Evolutionary conservation across 2,888 invertebrate genomes (phyloP).

Genomic region (Dynastes tityus): DNA sequence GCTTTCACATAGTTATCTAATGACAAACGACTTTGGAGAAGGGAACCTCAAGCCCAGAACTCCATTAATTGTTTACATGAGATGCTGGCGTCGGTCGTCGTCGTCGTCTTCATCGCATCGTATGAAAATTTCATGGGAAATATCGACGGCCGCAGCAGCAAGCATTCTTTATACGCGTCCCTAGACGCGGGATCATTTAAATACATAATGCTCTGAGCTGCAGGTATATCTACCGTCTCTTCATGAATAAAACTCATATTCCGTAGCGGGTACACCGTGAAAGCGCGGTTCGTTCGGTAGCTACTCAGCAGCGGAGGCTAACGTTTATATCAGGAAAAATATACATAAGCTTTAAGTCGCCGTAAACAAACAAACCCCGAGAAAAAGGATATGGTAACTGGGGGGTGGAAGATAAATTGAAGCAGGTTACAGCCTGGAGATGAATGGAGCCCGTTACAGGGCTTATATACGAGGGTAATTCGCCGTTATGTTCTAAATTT

Average conservation of each 20-base stretch:
- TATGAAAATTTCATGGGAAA: conserved; percentile 44
- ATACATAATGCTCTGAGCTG: conserved; percentile 64
- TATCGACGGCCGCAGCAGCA: conserved; percentile 34
- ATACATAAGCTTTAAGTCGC: conserved; percentile 29
- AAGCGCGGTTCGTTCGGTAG: conserved; percentile 7
- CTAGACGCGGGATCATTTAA: conserved; percentile 63
- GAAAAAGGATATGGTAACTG: conserved; percentile 3
- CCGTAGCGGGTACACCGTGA: conserved; percentile 53
- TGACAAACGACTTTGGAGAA: conserved; percentile 29
- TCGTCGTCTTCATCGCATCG: background rate
- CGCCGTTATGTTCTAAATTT: too few species aligned
- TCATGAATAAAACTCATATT: conserved; percentile 66
- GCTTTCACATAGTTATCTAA: background rate
- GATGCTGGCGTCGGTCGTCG: background rate
- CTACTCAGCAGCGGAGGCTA: conserved; percentile 28
- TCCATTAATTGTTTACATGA: conserved; percentile 32
- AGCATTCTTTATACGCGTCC: conserved; percentile 54
- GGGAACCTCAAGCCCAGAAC: background rate
- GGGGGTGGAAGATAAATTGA: background rate
- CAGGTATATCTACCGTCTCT: conserved; percentile 62
- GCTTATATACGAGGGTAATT: background rate
- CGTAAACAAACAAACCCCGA: conserved; percentile 32
- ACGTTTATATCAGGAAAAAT: conserved; percentile 47
- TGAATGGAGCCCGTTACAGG: background rate
- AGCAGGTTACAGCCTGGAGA: background rate